Evolutionary conservation across 2,888 invertebrate genomes (phyloP).

Genomic region (Oligia fasciuncula): DNA sequence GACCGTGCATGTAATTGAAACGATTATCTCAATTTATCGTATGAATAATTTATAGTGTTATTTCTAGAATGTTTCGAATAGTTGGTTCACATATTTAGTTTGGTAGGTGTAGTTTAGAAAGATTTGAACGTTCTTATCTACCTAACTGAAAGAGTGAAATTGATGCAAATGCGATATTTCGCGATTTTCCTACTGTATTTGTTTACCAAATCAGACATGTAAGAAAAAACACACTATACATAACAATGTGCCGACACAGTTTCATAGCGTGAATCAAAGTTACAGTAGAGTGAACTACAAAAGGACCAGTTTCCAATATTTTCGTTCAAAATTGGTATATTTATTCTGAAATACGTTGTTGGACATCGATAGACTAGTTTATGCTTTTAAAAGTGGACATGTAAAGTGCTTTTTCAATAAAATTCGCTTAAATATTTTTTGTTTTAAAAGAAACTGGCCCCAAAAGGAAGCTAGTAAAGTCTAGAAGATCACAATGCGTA

Average conservation of each 20-base stretch:
- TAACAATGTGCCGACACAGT: slow-evolving; percentile 57
- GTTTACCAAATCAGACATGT: slow-evolving; percentile 36
- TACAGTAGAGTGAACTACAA: slow-evolving; percentile 45
- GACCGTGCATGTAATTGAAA: no score
- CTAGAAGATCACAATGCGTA: slow-evolving; percentile 88
- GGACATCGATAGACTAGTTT: background rate
- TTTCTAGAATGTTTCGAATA: no score
- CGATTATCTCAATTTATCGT: no score
- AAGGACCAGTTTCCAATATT: slow-evolving; percentile 52
- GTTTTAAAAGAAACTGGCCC: slow-evolving; percentile 67
- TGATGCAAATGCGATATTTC: no score
- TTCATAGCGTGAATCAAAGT: slow-evolving; percentile 61
- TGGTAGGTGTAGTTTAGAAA: background rate
- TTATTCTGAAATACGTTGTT: slow-evolving; percentile 18
- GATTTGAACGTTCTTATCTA: background rate
- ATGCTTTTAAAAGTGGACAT: slow-evolving; percentile 8
- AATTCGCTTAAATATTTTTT: slow-evolving; percentile 14
- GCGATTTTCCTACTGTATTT: background rate
- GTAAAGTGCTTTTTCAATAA: background rate
- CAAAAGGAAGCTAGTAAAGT: slow-evolving; percentile 70
- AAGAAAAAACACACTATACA: slow-evolving; percentile 28
- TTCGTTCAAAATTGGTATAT: slow-evolving; percentile 5
- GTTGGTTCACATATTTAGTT: background rate
- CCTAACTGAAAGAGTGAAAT: background rate
- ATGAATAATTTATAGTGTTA: no score